Conservation (phyloP, 2,113 vertebrate genomes). For the Sylvia atricapilla region DNA sequence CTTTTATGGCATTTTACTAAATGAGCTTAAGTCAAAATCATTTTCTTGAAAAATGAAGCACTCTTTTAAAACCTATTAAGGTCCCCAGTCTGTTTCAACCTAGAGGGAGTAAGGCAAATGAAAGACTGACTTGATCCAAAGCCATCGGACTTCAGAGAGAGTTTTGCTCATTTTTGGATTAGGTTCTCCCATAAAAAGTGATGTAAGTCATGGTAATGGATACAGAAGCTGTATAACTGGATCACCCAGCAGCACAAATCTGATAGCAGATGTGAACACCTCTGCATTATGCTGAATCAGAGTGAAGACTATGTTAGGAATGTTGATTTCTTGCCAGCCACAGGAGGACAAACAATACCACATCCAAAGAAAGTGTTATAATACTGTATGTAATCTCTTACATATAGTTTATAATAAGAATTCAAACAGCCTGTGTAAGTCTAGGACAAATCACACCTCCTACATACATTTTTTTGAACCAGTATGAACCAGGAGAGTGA, state of each 20-base stretch:
- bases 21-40: not conserved
- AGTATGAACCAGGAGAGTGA: not conserved
- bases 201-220: not conserved
- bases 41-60: not conserved
- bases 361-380: not conserved
- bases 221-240: not conserved
- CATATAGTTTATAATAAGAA: not conserved
- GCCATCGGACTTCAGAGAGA: not conserved
- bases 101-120: not conserved
- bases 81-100: not conserved
- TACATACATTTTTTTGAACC: not conserved
- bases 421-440: not conserved
- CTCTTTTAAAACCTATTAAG: not conserved
- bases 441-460: not conserved
- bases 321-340: not conserved
- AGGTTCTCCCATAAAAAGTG: not conserved
- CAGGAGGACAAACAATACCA: not conserved
- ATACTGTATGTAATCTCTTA: not conserved
- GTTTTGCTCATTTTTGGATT: not conserved
- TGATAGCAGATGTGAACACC: not conserved
- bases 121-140: not conserved
- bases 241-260: not conserved
- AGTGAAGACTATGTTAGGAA: not conserved
- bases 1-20: not conserved
- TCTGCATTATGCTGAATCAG: not conserved